Evolutionary conservation across 2,113 vertebrate species (phyloP), one percentile per base, ranked within the genome.

Genomic region (Pomatostomus ruficeps): DNA sequence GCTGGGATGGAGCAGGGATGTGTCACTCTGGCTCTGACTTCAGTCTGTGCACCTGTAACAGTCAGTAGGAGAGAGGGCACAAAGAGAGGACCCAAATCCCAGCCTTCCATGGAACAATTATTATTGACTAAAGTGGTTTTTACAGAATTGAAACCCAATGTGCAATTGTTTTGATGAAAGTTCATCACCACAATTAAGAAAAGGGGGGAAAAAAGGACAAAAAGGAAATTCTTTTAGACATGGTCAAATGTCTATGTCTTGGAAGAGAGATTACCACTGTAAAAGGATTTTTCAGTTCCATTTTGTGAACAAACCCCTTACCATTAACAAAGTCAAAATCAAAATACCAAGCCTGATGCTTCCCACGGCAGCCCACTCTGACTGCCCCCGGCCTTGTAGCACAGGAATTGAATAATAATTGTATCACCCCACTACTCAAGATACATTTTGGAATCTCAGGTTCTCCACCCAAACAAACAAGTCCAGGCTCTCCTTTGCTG

Each of bases 381-480:
- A 22, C 36, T 2, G 2, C 16, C 29, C n/a, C 2, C 0, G 9
- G 1, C 14, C 12, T 5, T 18, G 31, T 29, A 14, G 58, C 24
- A 7, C 21, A 35, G 57, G 54, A 65, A 46, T 42, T 1, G 7
- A 57, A 75, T 7, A 33, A 48, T 5, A 9, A 28, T 23, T 14
- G 6, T 31, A 49, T 71, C 28, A 6, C 8, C 14, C 19, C 16
- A 1, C 31, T n/a, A 28, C 1, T 18, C 3, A 12, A 66, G 43
- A 59, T 2, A 29, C 3, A 3, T 26, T 49, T 21, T 16, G 12
- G 42, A 54, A 57, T 31, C 49, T 28, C 49, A 25, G 18, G 8
- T 45, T 87, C 54, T 74, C 2, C 59, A 13, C 26, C 6, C 7
- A 42, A 45, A 68, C 2, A 26, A 71, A 26, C 7, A 28, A 33